Base-by-base conservation (phyloP, 2,888 invertebrate genomes). In the Gisinianus flammeolus region DNA sequence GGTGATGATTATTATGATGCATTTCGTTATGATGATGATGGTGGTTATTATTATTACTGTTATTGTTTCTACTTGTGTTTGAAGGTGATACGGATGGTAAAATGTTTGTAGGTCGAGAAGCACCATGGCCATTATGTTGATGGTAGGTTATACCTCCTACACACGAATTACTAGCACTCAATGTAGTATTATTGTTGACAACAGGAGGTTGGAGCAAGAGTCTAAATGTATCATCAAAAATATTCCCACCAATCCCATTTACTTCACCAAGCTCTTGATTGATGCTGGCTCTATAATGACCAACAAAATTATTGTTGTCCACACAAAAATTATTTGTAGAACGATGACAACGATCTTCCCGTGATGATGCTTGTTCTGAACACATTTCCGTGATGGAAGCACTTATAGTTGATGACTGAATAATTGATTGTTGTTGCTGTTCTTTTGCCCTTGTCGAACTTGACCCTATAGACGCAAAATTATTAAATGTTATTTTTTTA, bases 1-100 rank as follows among this genome's bases (percentile, higher is more conserved):
- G 44, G 74, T 74, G 62, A 24, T 75, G 68, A 28, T 28, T 44
- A 54, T n/a, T 70, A 35, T 52, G 52, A n/a, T 52, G 52, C 16
- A 28, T 8, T n/a, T n/a, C n/a, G n/a, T n/a, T n/a, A n/a, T n/a
- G n/a, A n/a, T n/a, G n/a, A n/a, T n/a, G n/a, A n/a, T n/a, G n/a
- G n/a, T n/a, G n/a, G n/a, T n/a, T n/a, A n/a, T n/a, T n/a, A n/a
- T n/a, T n/a, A n/a, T n/a, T n/a, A n/a, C n/a, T n/a, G n/a, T n/a
- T n/a, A n/a, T n/a, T n/a, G n/a, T n/a, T n/a, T n/a, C n/a, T n/a
- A n/a, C n/a, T n/a, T 19, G 44, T 26, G 26, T 28, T 26, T 24
- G 54, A 16, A 54, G 70, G 26, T 30, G 64, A 64, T 4, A 10
- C 26, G 12, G 30, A 64, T 24, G 64, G 22, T 10, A n/a, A n/a